These are phyloP conservation scores for Drosophila subpulchrella DNA, from an alignment of 1,140 invertebrate genomes.

Conservation along the genomic window DNA sequence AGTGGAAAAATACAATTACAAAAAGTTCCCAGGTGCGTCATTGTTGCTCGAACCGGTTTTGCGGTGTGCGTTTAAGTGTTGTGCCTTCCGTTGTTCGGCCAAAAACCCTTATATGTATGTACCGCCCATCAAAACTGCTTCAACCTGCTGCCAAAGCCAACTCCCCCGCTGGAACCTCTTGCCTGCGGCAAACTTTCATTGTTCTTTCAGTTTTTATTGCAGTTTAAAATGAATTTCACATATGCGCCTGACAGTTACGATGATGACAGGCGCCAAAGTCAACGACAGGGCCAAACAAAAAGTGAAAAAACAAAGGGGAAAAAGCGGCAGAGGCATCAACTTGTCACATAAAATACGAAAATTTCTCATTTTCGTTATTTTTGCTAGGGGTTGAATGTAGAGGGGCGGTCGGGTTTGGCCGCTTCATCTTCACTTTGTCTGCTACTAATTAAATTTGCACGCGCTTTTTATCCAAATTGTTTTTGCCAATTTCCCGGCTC, in stretches of 20 bases:
- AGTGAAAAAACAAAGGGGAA: conserved; percentile 1
- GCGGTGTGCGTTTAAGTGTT: conserved; percentile 46
- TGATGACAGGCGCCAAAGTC: conserved; percentile 59
- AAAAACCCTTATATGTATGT: neutral
- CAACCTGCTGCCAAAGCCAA: neutral
- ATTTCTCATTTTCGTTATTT: conserved; percentile 32
- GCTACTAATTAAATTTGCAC: conserved; percentile 75
- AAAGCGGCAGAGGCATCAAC: conserved; percentile 23
- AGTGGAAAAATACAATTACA: conserved; percentile 64
- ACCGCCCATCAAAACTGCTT: neutral
- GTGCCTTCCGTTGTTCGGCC: conserved; percentile 13
- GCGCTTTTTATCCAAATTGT: conserved; percentile 68
- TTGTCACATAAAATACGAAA: conserved; percentile 59
- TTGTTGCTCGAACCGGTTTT: conserved; percentile 41
- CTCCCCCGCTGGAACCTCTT: neutral
- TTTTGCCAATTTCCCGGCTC: conserved; percentile 46
- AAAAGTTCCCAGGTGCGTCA: conserved; percentile 67
- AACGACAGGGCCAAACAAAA: conserved; percentile 16
- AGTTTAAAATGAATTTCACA: conserved; percentile 78
- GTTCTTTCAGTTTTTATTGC: conserved; percentile 73
- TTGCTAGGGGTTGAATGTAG: conserved; percentile 10
- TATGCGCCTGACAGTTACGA: conserved; percentile 65
- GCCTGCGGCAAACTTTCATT: conserved; percentile 57
- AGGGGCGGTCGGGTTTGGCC: neutral
- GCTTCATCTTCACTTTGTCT: conserved; percentile 71